A percentile compares a stretch with the other conserved stretches of the same genome.
Evolutionary conservation across 1,140 invertebrate species (phyloP).

Genomic region (Phthorimaea operculella): DNA sequence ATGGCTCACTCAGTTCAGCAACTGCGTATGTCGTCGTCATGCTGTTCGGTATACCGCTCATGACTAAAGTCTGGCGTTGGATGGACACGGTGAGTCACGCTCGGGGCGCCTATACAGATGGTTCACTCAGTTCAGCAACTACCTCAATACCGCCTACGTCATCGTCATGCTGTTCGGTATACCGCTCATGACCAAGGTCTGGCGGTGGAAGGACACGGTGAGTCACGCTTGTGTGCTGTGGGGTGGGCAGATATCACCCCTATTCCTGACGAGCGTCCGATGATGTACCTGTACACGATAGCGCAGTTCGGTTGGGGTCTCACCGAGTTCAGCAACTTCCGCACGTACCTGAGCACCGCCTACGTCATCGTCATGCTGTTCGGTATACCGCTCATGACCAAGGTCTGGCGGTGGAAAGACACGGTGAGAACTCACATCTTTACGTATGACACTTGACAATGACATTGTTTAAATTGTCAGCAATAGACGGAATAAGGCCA

Average conservation of each 20-base stretch:
- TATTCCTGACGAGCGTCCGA: conserved; percentile 75
- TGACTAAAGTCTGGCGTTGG: conserved; percentile 74
- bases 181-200: conserved; percentile 74
- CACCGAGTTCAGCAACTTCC: conserved; percentile 72
- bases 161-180: conserved; percentile 74
- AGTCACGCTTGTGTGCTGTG: too few relatives aligned
- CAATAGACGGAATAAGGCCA: too few relatives aligned
- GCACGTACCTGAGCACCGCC: conserved; percentile 74
- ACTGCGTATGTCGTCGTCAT: conserved; percentile 75
- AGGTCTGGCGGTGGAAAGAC: conserved; percentile 72
- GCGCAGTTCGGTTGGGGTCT: conserved; percentile 76
- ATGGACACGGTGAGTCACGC: conserved; percentile 73
- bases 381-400: conserved; percentile 76
- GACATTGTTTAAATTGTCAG: too few relatives aligned
- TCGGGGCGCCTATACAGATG: too few relatives aligned
- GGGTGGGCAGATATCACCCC: too few relatives aligned
- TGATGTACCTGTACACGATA: conserved; percentile 75
- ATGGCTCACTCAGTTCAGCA: conserved; percentile 71
- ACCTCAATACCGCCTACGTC: too few relatives aligned
- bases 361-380: conserved; percentile 75
- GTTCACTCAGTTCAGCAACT: too few relatives aligned
- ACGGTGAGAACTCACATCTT: too few relatives aligned
- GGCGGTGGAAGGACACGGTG: conserved; percentile 75
- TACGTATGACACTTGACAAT: too few relatives aligned
- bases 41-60: conserved; percentile 74